Conservation (phyloP, 2,113 vertebrate genomes). For the Delphinapterus leucas region DNA sequence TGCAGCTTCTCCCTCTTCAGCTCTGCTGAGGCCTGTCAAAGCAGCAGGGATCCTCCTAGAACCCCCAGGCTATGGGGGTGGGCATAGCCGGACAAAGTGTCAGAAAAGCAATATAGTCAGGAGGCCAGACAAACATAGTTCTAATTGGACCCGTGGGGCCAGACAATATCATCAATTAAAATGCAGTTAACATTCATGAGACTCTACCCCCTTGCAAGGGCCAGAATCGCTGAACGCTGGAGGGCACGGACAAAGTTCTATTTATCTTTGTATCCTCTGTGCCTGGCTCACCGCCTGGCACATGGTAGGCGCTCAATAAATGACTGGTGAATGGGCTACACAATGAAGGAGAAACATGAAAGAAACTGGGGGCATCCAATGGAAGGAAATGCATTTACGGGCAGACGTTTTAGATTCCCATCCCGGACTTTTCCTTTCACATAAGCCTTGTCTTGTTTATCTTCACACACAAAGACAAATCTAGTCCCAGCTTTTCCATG, state of each 20-base stretch:
- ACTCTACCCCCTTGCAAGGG: slow-evolving; percentile 7
- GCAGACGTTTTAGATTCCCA: neutral
- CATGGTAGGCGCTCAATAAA: slow-evolving; percentile 71
- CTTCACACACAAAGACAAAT: neutral
- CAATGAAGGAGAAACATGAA: slow-evolving; percentile 51
- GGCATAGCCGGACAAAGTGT: neutral
- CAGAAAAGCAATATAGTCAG: neutral
- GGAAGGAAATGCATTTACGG: slow-evolving; percentile 25
- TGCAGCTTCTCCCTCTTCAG: neutral
- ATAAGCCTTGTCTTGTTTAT: neutral
- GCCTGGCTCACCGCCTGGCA: slow-evolving; percentile 69
- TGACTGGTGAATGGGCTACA: slow-evolving; percentile 52
- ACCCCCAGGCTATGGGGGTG: neutral
- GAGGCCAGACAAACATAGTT: neutral
- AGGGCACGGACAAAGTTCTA: slow-evolving; percentile 49
- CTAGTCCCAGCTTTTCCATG: neutral
- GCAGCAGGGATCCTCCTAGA: neutral
- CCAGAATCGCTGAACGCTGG: slow-evolving; percentile 44
- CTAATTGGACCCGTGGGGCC: slow-evolving; percentile 29
- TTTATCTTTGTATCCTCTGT: slow-evolving; percentile 69
- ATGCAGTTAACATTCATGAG: slow-evolving; percentile 58
- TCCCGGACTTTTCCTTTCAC: neutral
- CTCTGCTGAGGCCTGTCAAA: neutral
- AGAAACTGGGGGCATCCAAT: neutral
- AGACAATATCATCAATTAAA: slow-evolving; percentile 59